Conservation (phyloP, 2,113 vertebrate species). For the Lichenostomus cassidix region DNA sequence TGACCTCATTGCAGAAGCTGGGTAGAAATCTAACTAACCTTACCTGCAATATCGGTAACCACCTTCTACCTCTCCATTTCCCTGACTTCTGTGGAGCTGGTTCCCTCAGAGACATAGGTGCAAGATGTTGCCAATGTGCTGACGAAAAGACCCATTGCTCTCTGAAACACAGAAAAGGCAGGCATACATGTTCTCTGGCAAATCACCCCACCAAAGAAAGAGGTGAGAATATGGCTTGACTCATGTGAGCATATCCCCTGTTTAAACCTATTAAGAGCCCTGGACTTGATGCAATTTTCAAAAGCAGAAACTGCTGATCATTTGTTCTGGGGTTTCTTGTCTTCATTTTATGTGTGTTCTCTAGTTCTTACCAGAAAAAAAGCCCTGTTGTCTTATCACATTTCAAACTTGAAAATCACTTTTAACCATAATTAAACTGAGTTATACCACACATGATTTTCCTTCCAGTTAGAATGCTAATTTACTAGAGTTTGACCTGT, state of each 20-base stretch:
- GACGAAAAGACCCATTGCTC: not conserved
- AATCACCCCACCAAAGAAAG: not conserved
- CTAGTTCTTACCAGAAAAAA: not conserved
- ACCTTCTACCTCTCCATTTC: not conserved
- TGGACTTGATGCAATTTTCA: not conserved
- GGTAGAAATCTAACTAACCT: not conserved
- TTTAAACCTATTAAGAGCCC: not conserved
- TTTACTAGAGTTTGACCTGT: not conserved
- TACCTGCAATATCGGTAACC: not conserved
- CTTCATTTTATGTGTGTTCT: not conserved
- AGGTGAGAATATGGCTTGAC: not conserved
- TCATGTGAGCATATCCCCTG: not conserved
- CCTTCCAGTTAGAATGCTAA: not conserved
- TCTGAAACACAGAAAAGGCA: not conserved
- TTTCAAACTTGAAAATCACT: not conserved
- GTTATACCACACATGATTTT: not conserved
- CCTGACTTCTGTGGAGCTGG: not conserved
- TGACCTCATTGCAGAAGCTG: not conserved
- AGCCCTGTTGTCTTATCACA: not conserved
- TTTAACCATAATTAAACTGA: not conserved
- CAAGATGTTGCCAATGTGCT: not conserved
- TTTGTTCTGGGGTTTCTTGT: not conserved
- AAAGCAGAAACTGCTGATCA: not conserved
- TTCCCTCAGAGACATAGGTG: not conserved
- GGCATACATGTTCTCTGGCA: not conserved